Conservation (phyloP, 2,797 vertebrate genomes). For the Phalloptychus januarius region DNA sequence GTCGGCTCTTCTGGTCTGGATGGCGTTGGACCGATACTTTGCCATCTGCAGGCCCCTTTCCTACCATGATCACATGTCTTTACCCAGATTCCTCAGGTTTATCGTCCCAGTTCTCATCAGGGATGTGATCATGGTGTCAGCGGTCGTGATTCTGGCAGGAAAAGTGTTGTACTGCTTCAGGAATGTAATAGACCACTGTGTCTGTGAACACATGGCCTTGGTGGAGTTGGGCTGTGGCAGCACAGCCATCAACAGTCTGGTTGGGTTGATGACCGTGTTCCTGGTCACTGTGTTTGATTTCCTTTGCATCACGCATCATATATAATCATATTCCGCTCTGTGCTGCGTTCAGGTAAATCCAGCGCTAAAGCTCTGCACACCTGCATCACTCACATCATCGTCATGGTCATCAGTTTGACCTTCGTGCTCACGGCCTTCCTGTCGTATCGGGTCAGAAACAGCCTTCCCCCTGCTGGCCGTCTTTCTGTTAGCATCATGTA, state of each 20-base stretch:
- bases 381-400: constrained; percentile 70
- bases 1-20: constrained; percentile 74
- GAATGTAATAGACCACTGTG: constrained; percentile 70
- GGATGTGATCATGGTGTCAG: constrained; percentile 28
- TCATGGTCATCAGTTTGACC: constrained; percentile 59
- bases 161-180: constrained; percentile 56
- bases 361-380: constrained; percentile 68
- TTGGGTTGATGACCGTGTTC: constrained; percentile 57
- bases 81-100: constrained; percentile 34
- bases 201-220: constrained; percentile 80
- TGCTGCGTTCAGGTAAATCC: constrained; percentile 53
- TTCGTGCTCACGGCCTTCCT: constrained; percentile 50
- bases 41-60: constrained; percentile 68
- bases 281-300: constrained; percentile 62
- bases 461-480: constrained; percentile 38
- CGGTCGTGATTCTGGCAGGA: constrained; percentile 49
- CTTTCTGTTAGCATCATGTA: constrained; percentile 44
- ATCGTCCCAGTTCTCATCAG: constrained; percentile 40
- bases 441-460: constrained; percentile 55
- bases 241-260: constrained; percentile 51
- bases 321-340: constrained; percentile 61
- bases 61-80: constrained; percentile 47
- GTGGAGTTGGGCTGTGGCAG: constrained; percentile 67
- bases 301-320: constrained; percentile 69
- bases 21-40: constrained; percentile 77